These are phyloP conservation scores for Chironex yamaguchii DNA, from an alignment of 30 jellyfish, hydroid and myxozoan species.

Conservation along the genomic window DNA sequence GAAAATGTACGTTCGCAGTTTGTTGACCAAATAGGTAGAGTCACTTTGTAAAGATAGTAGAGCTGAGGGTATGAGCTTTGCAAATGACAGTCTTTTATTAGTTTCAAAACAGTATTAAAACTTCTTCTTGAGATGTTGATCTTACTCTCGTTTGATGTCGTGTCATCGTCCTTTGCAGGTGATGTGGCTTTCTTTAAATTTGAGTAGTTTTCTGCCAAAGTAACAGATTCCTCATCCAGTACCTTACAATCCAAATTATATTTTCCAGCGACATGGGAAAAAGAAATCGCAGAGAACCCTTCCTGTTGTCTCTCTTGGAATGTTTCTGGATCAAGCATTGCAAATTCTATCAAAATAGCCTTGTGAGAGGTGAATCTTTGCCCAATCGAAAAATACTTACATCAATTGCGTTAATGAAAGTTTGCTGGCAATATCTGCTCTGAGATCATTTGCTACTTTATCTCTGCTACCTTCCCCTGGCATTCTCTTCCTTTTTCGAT, in stretches of 20 bases:
- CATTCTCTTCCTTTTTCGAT: neutral
- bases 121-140: neutral
- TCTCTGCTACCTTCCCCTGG: neutral
- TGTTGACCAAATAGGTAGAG: neutral
- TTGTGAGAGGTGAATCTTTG: neutral
- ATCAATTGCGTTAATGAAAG: neutral
- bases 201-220: neutral
- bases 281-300: neutral
- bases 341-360: neutral
- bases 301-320: neutral
- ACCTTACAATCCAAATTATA: neutral
- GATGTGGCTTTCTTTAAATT: constrained; percentile 3
- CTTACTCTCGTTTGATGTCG: neutral
- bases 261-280: neutral
- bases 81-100: neutral
- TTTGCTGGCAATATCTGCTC: constrained; percentile 1
- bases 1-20: neutral
- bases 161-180: neutral
- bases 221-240: neutral
- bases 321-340: neutral
- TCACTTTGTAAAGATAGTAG: too few relatives aligned
- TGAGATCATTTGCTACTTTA: neutral
- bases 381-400: neutral
- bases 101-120: neutral
- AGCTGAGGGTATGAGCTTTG: neutral